A percentile compares a stretch with the other conserved stretches of the same genome.
Evolutionary conservation across 2,113 vertebrate genomes (phyloP).

Genomic region (Gymnarchus niloticus): DNA sequence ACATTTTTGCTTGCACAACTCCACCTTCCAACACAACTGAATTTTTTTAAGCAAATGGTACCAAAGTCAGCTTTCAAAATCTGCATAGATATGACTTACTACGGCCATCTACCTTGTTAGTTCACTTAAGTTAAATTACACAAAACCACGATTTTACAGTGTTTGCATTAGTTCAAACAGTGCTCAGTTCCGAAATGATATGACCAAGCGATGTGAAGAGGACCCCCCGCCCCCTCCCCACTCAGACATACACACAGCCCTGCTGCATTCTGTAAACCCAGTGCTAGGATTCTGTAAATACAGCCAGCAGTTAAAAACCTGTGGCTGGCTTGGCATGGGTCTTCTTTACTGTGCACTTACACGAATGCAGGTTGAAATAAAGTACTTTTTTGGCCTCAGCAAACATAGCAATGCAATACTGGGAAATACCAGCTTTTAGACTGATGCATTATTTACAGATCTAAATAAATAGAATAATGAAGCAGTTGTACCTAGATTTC

Average conservation of each 20-base stretch:
- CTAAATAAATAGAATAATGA: background rate
- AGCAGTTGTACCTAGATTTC: background rate
- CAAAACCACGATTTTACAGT: too few relatives aligned
- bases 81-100: background rate
- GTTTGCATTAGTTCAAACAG: background rate
- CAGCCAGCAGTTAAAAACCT: background rate
- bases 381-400: background rate
- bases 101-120: background rate
- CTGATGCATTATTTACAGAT: background rate
- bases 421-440: background rate
- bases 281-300: background rate
- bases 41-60: too few relatives aligned
- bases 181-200: background rate
- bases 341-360: background rate
- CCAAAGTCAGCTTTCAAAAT: too few relatives aligned
- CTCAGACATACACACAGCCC: background rate
- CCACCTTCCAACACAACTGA: background rate
- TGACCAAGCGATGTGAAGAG: background rate
- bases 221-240: too few relatives aligned
- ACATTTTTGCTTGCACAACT: background rate
- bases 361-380: background rate
- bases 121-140: background rate
- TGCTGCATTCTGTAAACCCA: background rate
- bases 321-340: background rate
- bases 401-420: background rate